A percentile compares a stretch with the other conserved stretches of the same genome.
These are phyloP conservation scores for Elegia similella DNA, from an alignment of 2,888 invertebrate genomes.

Conservation along the genomic window DNA sequence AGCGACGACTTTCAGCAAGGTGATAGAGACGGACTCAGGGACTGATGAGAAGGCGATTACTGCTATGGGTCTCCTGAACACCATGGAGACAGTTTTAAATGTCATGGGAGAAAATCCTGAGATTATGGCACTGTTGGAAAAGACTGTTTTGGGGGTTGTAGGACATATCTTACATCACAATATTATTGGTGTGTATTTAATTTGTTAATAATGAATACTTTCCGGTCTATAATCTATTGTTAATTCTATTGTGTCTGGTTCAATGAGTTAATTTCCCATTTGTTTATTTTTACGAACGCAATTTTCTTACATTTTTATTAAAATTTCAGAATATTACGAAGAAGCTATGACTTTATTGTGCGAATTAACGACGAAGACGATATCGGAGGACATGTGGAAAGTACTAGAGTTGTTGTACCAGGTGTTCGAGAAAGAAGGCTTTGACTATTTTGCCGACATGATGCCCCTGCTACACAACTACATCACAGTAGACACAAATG, in stretches of 20 bases:
- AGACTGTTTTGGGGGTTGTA: slow-evolving; percentile 94
- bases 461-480: slow-evolving; percentile 99
- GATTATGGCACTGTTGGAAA: slow-evolving; percentile 94
- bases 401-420: slow-evolving; percentile 93
- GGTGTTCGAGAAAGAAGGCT: slow-evolving; percentile 96
- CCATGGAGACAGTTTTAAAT: slow-evolving; percentile 96
- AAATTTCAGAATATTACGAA: slow-evolving; percentile 94
- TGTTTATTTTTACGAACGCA: not conserved
- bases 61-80: slow-evolving; percentile 97
- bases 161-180: slow-evolving; percentile 91
- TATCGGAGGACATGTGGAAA: slow-evolving; percentile 98
- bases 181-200: slow-evolving; percentile 84
- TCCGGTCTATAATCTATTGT: no score
- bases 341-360: slow-evolving; percentile 96
- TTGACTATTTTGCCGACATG: slow-evolving; percentile 98
- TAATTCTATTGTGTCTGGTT: no score
- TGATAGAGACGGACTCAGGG: slow-evolving; percentile 90
- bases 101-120: slow-evolving; percentile 93
- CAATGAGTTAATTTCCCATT: no score
- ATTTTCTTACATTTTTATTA: slow-evolving; percentile 14
- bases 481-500: slow-evolving; percentile 96
- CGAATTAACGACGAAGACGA: slow-evolving; percentile 92
- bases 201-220: no score
- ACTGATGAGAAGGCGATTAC: slow-evolving; percentile 98
- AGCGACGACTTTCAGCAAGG: slow-evolving; percentile 88